Evolutionary conservation across 2,113 vertebrate species (phyloP).

Genomic region (Pagrus major): DNA sequence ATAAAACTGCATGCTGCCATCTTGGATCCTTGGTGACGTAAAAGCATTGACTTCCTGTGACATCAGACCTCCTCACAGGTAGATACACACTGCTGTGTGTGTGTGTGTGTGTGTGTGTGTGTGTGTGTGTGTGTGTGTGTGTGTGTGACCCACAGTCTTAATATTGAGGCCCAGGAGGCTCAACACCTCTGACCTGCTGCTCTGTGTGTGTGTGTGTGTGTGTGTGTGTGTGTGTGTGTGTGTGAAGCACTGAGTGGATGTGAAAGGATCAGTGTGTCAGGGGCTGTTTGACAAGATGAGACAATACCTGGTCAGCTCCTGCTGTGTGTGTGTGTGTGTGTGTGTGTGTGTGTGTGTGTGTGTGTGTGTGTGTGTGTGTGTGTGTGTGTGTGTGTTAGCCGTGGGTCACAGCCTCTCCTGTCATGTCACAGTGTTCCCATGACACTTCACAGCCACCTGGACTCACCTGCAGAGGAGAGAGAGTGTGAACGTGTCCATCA

Average conservation of each 20-base stretch:
- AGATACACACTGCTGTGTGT: slow-evolving; percentile 8
- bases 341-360: slow-evolving; percentile 15
- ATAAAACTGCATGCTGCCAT: too few species aligned
- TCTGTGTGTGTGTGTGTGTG: not conserved
- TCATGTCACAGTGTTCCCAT: slow-evolving; percentile 72
- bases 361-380: slow-evolving; percentile 28
- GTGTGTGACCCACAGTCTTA: not conserved
- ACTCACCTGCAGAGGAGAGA: slow-evolving; percentile 61
- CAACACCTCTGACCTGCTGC: slow-evolving; percentile 19
- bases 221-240: slow-evolving; percentile 8
- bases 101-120: slow-evolving; percentile 1
- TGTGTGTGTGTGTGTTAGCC: slow-evolving; percentile 49
- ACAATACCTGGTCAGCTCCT: slow-evolving; percentile 81
- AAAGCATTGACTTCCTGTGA: too few species aligned
- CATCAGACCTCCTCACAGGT: not conserved
- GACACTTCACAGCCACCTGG: slow-evolving; percentile 80
- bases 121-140: slow-evolving; percentile 13
- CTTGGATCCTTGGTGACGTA: too few species aligned
- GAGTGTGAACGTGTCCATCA: not conserved
- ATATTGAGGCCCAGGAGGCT: not conserved
- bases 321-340: not conserved
- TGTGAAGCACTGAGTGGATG: slow-evolving; percentile 57
- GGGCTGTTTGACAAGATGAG: slow-evolving; percentile 74
- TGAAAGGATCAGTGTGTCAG: slow-evolving; percentile 73
- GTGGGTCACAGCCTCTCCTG: slow-evolving; percentile 66